Evolutionary conservation across 2,113 vertebrate species (phyloP).

Genomic region (Bolborhynchus lineola): DNA sequence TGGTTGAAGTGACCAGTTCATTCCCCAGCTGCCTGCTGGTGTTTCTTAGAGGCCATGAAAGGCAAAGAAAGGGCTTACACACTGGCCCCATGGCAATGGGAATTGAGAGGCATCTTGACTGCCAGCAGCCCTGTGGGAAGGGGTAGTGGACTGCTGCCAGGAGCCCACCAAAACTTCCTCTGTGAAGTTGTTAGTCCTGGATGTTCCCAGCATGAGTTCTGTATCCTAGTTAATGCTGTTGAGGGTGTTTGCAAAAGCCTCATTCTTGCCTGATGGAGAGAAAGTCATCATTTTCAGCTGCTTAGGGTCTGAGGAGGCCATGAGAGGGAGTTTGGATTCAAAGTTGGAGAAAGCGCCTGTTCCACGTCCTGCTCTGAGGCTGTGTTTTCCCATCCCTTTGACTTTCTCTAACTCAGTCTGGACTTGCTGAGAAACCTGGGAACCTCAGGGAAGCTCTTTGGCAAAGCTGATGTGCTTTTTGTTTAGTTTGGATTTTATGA

Average conservation of each 20-base stretch:
- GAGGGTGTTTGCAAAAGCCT: background rate
- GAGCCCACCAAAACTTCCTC: background rate
- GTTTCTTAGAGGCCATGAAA: background rate
- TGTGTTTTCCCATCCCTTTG: background rate
- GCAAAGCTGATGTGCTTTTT: background rate
- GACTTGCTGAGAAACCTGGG: background rate
- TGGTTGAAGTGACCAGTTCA: background rate
- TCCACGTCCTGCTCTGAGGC: background rate
- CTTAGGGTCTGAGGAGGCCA: background rate
- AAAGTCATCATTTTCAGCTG: background rate
- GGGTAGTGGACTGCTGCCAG: background rate
- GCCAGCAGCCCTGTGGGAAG: background rate
- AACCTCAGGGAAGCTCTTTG: constrained; percentile 3
- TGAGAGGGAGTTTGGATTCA: background rate
- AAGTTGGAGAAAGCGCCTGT: background rate
- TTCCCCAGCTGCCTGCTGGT: background rate
- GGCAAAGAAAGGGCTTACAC: background rate
- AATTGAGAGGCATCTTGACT: background rate
- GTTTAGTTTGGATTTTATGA: background rate
- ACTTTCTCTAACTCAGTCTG: constrained; percentile 14
- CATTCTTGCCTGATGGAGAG: background rate
- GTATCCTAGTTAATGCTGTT: background rate
- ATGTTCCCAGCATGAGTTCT: rapidly evolving
- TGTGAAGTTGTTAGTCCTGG: too few species aligned
- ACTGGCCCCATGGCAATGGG: background rate